Evolutionary conservation across 2,888 invertebrate genomes (phyloP), one percentile per base, ranked within the genome.

Genomic region (Athripsodes cinereus): DNA sequence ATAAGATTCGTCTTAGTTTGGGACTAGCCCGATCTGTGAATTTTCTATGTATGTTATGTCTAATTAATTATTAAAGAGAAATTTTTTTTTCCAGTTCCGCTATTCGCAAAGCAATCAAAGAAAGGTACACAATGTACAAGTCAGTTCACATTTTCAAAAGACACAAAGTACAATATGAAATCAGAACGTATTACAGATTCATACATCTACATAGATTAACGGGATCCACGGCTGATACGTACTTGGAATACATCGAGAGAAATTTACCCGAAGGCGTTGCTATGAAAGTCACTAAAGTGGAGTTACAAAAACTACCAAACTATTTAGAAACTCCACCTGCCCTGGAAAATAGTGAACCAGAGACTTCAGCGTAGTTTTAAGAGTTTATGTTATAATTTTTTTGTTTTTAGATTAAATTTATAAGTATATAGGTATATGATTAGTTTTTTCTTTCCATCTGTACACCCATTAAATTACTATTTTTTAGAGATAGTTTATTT

Each of bases 181-280:
- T 89, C 18, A 82, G 98, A 66, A 98, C 98, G 2, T 90, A 96
- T 74, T 96, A 88, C 72, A 83, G 88, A 61, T 88, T 89, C 68
- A 79, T 96, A 68, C 86, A 90, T 67, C 83, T 96, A 22, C 85
- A 88, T 66, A 82, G 88, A 67, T 70, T 99, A 11, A 99, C 99
- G 0, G 96, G 94, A 1, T 96, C 96, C 2, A 99, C 98, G 11
- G 88, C 96, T 51, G 93, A 93, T 65, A 97, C 98, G 10, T 91
- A 92, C 70, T 74, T 99, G 54, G 99, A 99, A 76, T 99, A 99
- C 71, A 85, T 97, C 59, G 88, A 99, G 72, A 81, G 98, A 67
- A 98, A 98, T 78, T 80, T 99, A 55, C 99, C 99, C 0, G 99
- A 99, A 80, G 98, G 98, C 40, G 91, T 98, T 64, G 92, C 93